Base-by-base conservation (phyloP, 2,113 vertebrate species). In the Ophiodon elongatus region DNA sequence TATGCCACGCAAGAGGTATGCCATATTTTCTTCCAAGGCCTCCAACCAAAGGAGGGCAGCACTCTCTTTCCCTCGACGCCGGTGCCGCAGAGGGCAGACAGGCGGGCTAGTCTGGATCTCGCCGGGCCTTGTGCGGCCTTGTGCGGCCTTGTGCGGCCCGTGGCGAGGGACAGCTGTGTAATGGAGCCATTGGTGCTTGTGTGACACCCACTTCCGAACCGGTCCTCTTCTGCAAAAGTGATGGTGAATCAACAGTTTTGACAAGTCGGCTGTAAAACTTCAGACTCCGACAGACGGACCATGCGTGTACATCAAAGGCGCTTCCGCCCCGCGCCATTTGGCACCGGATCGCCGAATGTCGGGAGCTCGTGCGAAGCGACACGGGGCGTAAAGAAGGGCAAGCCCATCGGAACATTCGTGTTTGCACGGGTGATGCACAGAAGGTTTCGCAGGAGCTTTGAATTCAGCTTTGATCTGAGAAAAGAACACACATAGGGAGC, bases 171-270 rank as follows among this genome's bases (percentile, higher is more conserved):
- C 52, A 67, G 86, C 80, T 73, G 79, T 80, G 85, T 93, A 91
- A 94, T 86, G 90, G 87, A 93, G 93, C 85, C 73, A 87, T 90
- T 88, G 56, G 90, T 85, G 80, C 91, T 94, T 94, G 93, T 94
- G 91, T 92, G 94, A 91, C 91, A 95, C 80, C 79, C 57, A 80
- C 91, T 91, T 91, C 84, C 83, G 84, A 95, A 93, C 60, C 68
- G 78, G 60, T 89, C 86, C 64, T 59, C 85, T 73, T 69, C 83
- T 85, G 87, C 82, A 86, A 89, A 93, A 89, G 76, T 86, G 90
- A 85, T 79, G 73, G 82, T 35, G 91, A 95, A 90, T 94, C 95
- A 95, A 95, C 92, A 93, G 73, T 84, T 92, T 89, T 90, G 93
- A 94, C 92, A 92, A 92, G 89, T 80, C 10, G 35, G 84, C 92